These are phyloP conservation scores for Syngnathus acus DNA, from an alignment of 2,797 vertebrate genomes.

Conservation along the genomic window DNA sequence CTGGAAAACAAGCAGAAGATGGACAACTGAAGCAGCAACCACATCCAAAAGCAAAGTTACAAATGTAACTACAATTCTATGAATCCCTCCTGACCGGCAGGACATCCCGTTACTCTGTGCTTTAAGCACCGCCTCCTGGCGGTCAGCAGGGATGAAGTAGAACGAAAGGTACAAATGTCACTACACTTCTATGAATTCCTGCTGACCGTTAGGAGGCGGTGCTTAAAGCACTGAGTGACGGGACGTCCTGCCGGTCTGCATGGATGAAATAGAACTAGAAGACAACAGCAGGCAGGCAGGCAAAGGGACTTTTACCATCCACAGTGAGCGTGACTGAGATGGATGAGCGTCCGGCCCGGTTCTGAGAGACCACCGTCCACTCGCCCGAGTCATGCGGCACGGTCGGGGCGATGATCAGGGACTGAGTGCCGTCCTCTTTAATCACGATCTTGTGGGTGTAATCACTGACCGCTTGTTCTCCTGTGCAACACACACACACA, in stretches of 20 bases:
- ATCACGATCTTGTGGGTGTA: slow-evolving; percentile 95
- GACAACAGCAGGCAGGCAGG: too few relatives aligned
- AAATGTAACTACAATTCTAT: too few relatives aligned
- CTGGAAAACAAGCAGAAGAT: slow-evolving; percentile 50
- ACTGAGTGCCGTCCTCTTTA: slow-evolving; percentile 96
- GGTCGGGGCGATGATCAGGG: slow-evolving; percentile 88
- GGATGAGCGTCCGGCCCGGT: slow-evolving; percentile 87
- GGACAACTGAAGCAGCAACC: neutral
- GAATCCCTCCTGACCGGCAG: too few relatives aligned
- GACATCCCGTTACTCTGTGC: too few relatives aligned
- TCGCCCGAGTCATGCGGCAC: slow-evolving; percentile 89
- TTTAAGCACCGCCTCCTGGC: too few relatives aligned
- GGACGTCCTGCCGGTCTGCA: too few relatives aligned
- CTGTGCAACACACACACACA: slow-evolving; percentile 50
- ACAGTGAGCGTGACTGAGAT: slow-evolving; percentile 86
- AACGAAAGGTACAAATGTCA: too few relatives aligned
- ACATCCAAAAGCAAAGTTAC: neutral
- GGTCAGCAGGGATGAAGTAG: too few relatives aligned
- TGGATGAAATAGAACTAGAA: too few relatives aligned
- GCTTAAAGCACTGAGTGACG: too few relatives aligned
- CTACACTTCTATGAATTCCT: too few relatives aligned
- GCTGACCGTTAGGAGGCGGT: too few relatives aligned
- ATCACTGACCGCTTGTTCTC: slow-evolving; percentile 91
- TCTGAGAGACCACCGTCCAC: slow-evolving; percentile 95
- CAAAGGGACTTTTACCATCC: slow-evolving; percentile 73